Evolutionary conservation across 2,888 invertebrate genomes (phyloP).

Genomic region (Pedicia rivosa): DNA sequence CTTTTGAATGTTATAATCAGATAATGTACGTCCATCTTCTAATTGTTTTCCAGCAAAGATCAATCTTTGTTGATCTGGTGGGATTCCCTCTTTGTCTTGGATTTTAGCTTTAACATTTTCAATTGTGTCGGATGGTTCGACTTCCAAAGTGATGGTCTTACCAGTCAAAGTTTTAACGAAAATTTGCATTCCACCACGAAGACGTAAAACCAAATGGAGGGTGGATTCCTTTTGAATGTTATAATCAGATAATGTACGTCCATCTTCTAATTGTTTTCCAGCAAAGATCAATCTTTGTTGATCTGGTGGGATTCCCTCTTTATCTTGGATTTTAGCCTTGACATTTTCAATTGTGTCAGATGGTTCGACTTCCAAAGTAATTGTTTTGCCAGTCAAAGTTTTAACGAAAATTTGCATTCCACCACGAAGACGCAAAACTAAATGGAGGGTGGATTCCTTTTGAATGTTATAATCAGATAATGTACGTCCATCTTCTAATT

Average conservation of each 20-base stretch:
- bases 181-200: slow-evolving; percentile 86
- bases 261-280: slow-evolving; percentile 92
- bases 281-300: slow-evolving; percentile 86
- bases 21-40: slow-evolving; percentile 85
- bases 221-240: slow-evolving; percentile 93
- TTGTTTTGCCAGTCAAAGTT: slow-evolving; percentile 88
- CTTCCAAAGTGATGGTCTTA: slow-evolving; percentile 89
- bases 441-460: slow-evolving; percentile 80
- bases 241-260: slow-evolving; percentile 81
- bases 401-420: slow-evolving; percentile 99
- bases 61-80: slow-evolving; percentile 73
- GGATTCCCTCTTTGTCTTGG: slow-evolving; percentile 80
- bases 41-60: slow-evolving; percentile 93
- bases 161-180: slow-evolving; percentile 91
- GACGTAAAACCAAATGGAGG: slow-evolving; percentile 70
- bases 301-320: slow-evolving; percentile 75
- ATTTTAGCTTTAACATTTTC: slow-evolving; percentile 92
- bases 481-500: slow-evolving; percentile 87
- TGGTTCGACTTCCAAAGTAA: slow-evolving; percentile 84
- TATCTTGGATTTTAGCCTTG: slow-evolving; percentile 83
- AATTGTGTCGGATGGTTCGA: slow-evolving; percentile 83
- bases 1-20: slow-evolving; percentile 92
- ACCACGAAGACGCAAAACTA: slow-evolving; percentile 79
- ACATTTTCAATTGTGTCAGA: slow-evolving; percentile 93
- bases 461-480: slow-evolving; percentile 91